Base-by-base conservation (phyloP, 1,140 invertebrate genomes). In the Aricia agestis region DNA sequence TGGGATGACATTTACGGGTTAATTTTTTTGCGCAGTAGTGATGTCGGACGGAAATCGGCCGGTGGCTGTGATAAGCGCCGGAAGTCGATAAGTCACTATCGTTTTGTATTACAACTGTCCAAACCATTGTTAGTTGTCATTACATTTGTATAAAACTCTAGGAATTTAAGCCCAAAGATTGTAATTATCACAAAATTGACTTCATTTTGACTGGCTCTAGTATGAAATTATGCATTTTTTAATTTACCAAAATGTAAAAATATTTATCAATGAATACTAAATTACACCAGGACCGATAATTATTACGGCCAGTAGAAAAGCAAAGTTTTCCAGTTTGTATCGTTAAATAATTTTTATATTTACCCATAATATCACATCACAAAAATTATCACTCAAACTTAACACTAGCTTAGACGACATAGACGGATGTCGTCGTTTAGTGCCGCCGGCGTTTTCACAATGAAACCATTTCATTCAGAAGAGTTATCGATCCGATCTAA, bases 401-500 rank as follows among this genome's bases (percentile, higher is more conserved):
- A 69, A 69, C 68, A 69, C 68, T 63, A 41, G 57, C n/a, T 19
- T 25, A 41, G 58, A 2, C 68, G 36, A 63, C 58, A 61, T 18
- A 61, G 32, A 32, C 25, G n/a, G 58, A 32, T 25, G 4, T 31
- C 10, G 19, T 19, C 68, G 58, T 36, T 31, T 32, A 13, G 10
- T 69, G 59, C 72, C 71, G 72, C 45, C 71, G 72, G 72, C 69
- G 71, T 72, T 71, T 78, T 78, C 79, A 82, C 82, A 79, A 76
- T 74, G 74, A 76, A 79, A 78, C 66, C 66, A 72, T 74, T 82
- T 69, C 81, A 84, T 87, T 84, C 82, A 85, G 74, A 73, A 78
- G 69, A 68, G 66, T 76, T 85, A 87, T 86, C 83, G 86, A 88
- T 84, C 85, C 79, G 76, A 76, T 59, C 78, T 76, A 77, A 70